A percentile compares a stretch with the other conserved stretches of the same genome.
These are phyloP conservation scores for Perca fluviatilis DNA, from an alignment of 2,113 vertebrate species.

Conservation along the genomic window DNA sequence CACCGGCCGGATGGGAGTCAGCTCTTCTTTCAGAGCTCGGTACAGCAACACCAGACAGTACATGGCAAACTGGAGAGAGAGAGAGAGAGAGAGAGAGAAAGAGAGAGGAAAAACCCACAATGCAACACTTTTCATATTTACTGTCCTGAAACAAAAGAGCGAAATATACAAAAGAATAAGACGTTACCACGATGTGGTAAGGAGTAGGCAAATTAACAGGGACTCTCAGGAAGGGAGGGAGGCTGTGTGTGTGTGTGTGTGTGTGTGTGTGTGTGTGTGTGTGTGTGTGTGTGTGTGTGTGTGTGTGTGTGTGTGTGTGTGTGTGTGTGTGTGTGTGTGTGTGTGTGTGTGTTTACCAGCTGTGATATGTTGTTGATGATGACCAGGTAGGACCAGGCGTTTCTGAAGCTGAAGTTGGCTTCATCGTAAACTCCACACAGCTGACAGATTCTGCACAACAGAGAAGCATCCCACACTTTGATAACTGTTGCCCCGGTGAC, in stretches of 20 bases:
- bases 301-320: not conserved
- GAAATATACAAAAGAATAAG: too few species aligned
- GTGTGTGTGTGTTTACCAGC: constrained; percentile 83
- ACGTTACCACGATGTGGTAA: too few species aligned
- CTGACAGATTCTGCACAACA: constrained; percentile 89
- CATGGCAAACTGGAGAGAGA: constrained; percentile 90
- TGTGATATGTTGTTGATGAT: constrained; percentile 98
- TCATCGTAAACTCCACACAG: constrained; percentile 93
- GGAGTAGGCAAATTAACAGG: too few species aligned
- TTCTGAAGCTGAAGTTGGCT: constrained; percentile 96
- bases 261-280: too few species aligned
- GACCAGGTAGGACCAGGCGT: constrained; percentile 97
- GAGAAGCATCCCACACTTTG: not conserved
- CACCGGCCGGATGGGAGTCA: constrained; percentile 95
- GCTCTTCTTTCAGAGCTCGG: constrained; percentile 91
- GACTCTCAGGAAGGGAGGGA: too few species aligned
- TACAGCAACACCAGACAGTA: constrained; percentile 97
- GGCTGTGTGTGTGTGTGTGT: too few species aligned
- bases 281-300: too few species aligned
- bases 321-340: not conserved
- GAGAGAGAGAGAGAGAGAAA: not conserved
- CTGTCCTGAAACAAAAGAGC: too few species aligned
- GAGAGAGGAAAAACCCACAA: too few species aligned
- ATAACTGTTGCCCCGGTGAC: too few species aligned
- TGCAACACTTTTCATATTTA: too few species aligned